These are phyloP conservation scores for Drosophila tropicalis DNA, from an alignment of 1,140 invertebrate species.

Conservation along the genomic window DNA sequence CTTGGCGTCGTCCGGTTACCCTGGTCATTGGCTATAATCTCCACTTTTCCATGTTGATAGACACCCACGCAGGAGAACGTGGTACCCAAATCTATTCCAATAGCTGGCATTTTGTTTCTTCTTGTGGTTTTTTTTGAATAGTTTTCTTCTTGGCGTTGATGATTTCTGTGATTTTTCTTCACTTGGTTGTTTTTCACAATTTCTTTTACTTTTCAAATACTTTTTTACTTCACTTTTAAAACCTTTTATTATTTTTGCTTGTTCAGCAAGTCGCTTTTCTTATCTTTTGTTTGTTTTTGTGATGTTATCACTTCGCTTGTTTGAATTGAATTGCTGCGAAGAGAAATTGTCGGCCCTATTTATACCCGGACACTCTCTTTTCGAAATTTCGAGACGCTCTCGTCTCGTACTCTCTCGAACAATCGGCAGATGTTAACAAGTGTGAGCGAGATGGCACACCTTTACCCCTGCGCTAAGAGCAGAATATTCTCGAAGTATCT, in stretches of 20 bases:
- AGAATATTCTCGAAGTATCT: background rate
- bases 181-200: constrained; percentile 4
- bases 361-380: constrained; percentile 55
- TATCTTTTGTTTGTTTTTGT: constrained; percentile 48
- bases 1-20: constrained; percentile 98
- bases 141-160: background rate
- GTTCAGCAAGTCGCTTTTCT: constrained; percentile 49
- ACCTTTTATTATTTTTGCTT: constrained; percentile 30
- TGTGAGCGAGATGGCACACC: constrained; percentile 9
- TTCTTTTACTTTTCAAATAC: constrained; percentile 15
- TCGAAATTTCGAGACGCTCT: constrained; percentile 56
- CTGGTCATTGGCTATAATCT: constrained; percentile 97
- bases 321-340: constrained; percentile 61
- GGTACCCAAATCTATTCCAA: constrained; percentile 91
- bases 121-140: constrained; percentile 11
- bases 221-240: constrained; percentile 9
- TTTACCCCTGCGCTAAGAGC: background rate
- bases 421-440: constrained; percentile 2
- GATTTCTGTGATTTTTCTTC: background rate
- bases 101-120: constrained; percentile 84
- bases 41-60: constrained; percentile 93
- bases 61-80: constrained; percentile 92
- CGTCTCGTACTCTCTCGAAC: constrained; percentile 37
- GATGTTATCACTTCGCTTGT: constrained; percentile 64
- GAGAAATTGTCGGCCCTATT: constrained; percentile 54